phyloP scores from a whole-genome alignment of 2,797 vertebrate genomes.

The Telmatherina bonti region DNA sequence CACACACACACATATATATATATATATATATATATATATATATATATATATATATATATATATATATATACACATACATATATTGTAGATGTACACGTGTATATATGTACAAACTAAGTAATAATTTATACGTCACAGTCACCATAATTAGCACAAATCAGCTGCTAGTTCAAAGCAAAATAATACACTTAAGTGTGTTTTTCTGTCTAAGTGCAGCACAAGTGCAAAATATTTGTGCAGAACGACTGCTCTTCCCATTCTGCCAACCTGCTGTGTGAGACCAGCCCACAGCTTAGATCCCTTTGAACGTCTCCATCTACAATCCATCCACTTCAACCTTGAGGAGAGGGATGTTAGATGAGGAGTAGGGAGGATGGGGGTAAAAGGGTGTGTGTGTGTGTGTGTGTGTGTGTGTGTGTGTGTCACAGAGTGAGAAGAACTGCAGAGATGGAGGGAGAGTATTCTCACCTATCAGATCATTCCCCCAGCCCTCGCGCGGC shows the following conservation, averaged over 20 bases:
- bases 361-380: conserved; percentile 10
- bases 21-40: no score
- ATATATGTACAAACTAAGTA: no score
- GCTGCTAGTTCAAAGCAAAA: no score
- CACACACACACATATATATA: no score
- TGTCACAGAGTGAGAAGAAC: conserved; percentile 19
- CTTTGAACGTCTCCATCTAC: conserved; percentile 28
- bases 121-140: no score
- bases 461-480: conserved; percentile 83
- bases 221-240: neutral
- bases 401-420: conserved; percentile 8
- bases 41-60: no score
- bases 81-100: no score
- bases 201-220: neutral
- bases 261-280: conserved; percentile 14
- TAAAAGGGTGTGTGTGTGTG: conserved; percentile 11
- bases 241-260: conserved; percentile 6
- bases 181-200: neutral
- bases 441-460: conserved; percentile 55
- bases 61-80: no score
- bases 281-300: conserved; percentile 42
- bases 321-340: conserved; percentile 37
- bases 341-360: conserved; percentile 30
- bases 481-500: conserved; percentile 74
- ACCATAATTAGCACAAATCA: neutral